Percentiles rank a stretch among this genome's conserved stretches.
phyloP scores from a whole-genome alignment of 2,888 invertebrate genomes.

The Syritta pipiens region DNA sequence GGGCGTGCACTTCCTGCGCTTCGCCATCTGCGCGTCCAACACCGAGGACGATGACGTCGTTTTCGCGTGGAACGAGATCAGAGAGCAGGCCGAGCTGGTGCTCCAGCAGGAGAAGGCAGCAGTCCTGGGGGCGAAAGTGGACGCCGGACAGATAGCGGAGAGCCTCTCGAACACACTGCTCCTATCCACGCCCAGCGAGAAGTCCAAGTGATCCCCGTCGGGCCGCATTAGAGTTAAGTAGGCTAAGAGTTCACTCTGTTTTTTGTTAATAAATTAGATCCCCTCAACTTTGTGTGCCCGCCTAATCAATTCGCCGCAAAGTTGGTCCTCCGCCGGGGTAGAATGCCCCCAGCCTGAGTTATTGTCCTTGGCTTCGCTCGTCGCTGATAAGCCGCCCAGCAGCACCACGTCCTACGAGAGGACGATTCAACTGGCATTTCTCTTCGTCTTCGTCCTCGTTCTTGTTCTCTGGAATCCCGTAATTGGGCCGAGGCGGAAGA shows the following conservation, averaged over 20 bases:
- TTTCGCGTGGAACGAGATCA: slow-evolving; percentile 86
- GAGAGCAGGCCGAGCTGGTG: slow-evolving; percentile 81
- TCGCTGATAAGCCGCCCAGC: slow-evolving; percentile 36
- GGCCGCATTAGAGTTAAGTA: not conserved
- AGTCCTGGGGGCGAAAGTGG: slow-evolving; percentile 10
- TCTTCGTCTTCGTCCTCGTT: not conserved
- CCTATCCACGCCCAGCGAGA: slow-evolving; percentile 19
- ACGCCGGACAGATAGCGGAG: slow-evolving; percentile 22
- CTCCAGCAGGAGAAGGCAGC: not conserved
- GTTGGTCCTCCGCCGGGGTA: no score
- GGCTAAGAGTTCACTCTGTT: not conserved
- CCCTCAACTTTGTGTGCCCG: no score
- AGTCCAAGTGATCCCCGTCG: slow-evolving; percentile 12
- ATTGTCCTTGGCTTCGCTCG: slow-evolving; percentile 29
- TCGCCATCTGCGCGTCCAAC: slow-evolving; percentile 89
- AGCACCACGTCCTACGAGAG: slow-evolving; percentile 11
- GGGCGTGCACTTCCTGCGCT: slow-evolving; percentile 86
- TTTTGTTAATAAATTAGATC: not conserved
- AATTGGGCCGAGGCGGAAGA: slow-evolving; percentile 47
- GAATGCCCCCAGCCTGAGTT: slow-evolving; percentile 18
- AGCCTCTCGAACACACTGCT: slow-evolving; percentile 27
- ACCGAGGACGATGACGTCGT: slow-evolving; percentile 86
- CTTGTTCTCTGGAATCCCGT: slow-evolving; percentile 3
- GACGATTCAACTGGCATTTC: slow-evolving; percentile 16
- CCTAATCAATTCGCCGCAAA: no score